Evolutionary conservation across 2,888 invertebrate genomes (phyloP), one percentile per base, ranked within the genome.

Genomic region (Noctua comes): DNA sequence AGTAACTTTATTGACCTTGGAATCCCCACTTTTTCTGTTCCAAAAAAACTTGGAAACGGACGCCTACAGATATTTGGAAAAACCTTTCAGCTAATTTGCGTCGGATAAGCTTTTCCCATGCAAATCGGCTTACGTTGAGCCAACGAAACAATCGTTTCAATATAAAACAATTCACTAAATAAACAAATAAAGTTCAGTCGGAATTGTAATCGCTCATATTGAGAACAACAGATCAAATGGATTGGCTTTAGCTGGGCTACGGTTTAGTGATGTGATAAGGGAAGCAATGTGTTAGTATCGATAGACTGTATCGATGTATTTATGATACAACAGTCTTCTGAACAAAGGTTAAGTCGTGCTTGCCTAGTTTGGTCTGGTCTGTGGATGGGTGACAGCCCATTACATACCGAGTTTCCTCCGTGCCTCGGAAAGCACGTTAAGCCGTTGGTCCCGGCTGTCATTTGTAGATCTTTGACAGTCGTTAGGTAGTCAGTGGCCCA

Each of bases 221-320:
- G 90, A 88, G 85, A 89, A 89, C 89, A 90, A 88, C 87, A 88
- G 88, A 88, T 90, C 89, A 91, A 90, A 92, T 91, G 89, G 91
- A 91, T 91, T 91, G 90, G 85, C 85, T 90, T 76, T 76, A 76
- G 86, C 83, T 76, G 54, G 78, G 78, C 78, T 83, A 51, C 24
- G 65, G n/a, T 54, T 24, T 87, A 90, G 88, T 80, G 90, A 82
- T 84, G 89, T 64, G 82, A 64, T 40, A 74, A 18, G 24, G 5
- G 13, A 24, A 51, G n/a, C 31, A 36, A 18, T 43, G 2, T 59
- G n/a, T 57, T 1, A 8, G 3, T 76, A 79, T 85, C 85, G 88
- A 88, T 86, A 77, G 13, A 70, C 62, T 69, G 1, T n/a, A n/a
- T n/a, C n/a, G 54, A 57, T n/a, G 54, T n/a, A 11, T 57, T n/a